These are phyloP conservation scores for Aricia agestis DNA, from an alignment of 1,140 invertebrate genomes.

Conservation along the genomic window DNA sequence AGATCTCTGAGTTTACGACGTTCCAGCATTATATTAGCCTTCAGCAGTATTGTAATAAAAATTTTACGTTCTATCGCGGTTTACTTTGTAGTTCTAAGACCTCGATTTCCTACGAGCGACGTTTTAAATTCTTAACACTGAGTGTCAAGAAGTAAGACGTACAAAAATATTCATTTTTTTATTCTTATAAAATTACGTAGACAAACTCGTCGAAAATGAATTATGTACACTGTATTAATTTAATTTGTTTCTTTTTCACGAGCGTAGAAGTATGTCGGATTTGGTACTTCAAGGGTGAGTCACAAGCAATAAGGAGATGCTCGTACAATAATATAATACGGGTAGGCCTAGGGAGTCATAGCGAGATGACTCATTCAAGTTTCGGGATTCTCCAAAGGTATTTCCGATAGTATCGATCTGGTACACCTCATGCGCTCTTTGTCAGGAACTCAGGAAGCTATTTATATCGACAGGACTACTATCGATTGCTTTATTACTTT, in stretches of 20 bases:
- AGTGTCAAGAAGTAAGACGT: too few relatives aligned
- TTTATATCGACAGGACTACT: not conserved
- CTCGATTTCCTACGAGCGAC: too few relatives aligned
- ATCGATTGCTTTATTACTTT: not conserved
- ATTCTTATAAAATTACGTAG: too few relatives aligned
- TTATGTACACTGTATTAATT: too few relatives aligned
- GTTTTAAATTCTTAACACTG: too few relatives aligned
- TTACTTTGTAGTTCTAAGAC: too few relatives aligned
- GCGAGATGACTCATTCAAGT: slow-evolving; percentile 34
- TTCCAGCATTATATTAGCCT: too few relatives aligned
- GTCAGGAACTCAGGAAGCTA: not conserved
- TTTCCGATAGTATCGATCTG: slow-evolving; percentile 51
- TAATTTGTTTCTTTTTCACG: not conserved
- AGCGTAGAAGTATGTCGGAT: not conserved
- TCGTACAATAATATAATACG: not conserved
- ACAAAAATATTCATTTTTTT: too few relatives aligned
- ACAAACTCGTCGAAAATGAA: too few relatives aligned
- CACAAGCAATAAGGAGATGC: not conserved
- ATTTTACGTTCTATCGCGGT: too few relatives aligned
- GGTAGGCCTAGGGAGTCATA: not conserved
- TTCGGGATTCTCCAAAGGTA: slow-evolving; percentile 38
- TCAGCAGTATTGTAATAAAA: too few relatives aligned
- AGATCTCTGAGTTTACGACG: not conserved
- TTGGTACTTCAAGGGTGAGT: not conserved
- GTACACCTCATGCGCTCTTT: slow-evolving; percentile 38